phyloP scores from a whole-genome alignment of 2,888 invertebrate genomes.

The Drosophila parthenogenetica region DNA sequence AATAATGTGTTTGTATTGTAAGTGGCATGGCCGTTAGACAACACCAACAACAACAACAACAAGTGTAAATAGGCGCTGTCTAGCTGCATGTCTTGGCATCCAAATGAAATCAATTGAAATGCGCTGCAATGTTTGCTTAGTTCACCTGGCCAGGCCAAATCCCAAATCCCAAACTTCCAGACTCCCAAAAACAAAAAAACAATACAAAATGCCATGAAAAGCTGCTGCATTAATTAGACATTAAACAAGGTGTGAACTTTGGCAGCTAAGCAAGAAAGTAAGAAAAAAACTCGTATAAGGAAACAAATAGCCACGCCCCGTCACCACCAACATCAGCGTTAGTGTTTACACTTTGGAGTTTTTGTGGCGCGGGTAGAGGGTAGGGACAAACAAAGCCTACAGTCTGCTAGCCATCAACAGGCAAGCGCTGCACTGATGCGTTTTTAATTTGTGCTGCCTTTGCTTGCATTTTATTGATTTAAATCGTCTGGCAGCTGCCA shows the following conservation, averaged over 20 bases:
- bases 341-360: slow-evolving; percentile 54
- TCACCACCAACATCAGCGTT: slow-evolving; percentile 15
- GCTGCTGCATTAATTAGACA: slow-evolving; percentile 77
- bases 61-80: slow-evolving; percentile 69
- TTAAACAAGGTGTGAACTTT: slow-evolving; percentile 77
- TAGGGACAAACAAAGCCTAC: neutral
- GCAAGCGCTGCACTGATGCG: slow-evolving; percentile 61
- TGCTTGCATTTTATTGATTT: slow-evolving; percentile 67
- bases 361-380: neutral
- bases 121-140: slow-evolving; percentile 2
- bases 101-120: slow-evolving; percentile 10
- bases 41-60: slow-evolving; percentile 29
- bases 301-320: slow-evolving; percentile 59
- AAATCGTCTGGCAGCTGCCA: slow-evolving; percentile 74
- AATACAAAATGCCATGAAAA: slow-evolving; percentile 56
- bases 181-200: too few species aligned
- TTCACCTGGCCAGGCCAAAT: slow-evolving; percentile 27
- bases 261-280: slow-evolving; percentile 30
- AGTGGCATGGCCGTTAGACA: slow-evolving; percentile 71
- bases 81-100: slow-evolving; percentile 35
- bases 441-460: slow-evolving; percentile 64
- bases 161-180: slow-evolving; percentile 28
- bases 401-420: neutral
- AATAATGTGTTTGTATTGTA: slow-evolving; percentile 80
- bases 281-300: neutral